phyloP scores from a whole-genome alignment of 1,140 invertebrate species.

The Drosophila athabasca region DNA sequence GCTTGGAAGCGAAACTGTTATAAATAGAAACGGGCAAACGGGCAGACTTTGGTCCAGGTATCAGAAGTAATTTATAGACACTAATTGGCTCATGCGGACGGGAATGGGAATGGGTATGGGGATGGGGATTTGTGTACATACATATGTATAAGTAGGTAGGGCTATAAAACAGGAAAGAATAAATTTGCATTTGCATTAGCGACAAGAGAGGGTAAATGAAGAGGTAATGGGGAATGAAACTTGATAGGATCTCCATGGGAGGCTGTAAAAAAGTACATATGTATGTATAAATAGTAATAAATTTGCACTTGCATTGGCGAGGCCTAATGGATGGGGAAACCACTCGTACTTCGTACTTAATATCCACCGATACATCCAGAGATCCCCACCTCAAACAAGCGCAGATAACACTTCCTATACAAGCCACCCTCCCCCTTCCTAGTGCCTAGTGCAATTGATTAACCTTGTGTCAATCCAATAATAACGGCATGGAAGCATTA shows the following conservation, averaged over 20 bases:
- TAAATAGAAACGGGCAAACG: constrained; percentile 37
- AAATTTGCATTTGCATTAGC: constrained; percentile 25
- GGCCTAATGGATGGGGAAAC: too few relatives aligned
- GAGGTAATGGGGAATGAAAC: not conserved
- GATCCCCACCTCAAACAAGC: constrained; percentile 13
- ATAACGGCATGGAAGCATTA: constrained; percentile 72
- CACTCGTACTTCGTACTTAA: not conserved
- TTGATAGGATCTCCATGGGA: constrained; percentile 17
- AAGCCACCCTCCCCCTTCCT: constrained; percentile 25
- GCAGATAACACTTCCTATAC: constrained; percentile 57
- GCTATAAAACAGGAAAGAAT: constrained; percentile 47
- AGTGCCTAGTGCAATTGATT: constrained; percentile 42
- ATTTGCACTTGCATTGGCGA: too few relatives aligned
- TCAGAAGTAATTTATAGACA: constrained; percentile 47
- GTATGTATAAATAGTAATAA: too few relatives aligned
- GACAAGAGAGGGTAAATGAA: too few relatives aligned
- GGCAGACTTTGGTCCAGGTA: constrained; percentile 26
- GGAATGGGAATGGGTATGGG: not conserved
- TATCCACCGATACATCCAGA: constrained; percentile 16
- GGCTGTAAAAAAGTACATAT: not conserved
- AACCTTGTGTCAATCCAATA: constrained; percentile 68
- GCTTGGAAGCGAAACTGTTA: constrained; percentile 19
- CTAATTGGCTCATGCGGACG: constrained; percentile 52
- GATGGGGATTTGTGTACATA: constrained; percentile 44
- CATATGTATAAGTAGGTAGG: constrained; percentile 26